A percentile compares a stretch with the other conserved stretches of the same genome.
phyloP scores from a whole-genome alignment of 2,113 vertebrate species.

The Numida meleagris region DNA sequence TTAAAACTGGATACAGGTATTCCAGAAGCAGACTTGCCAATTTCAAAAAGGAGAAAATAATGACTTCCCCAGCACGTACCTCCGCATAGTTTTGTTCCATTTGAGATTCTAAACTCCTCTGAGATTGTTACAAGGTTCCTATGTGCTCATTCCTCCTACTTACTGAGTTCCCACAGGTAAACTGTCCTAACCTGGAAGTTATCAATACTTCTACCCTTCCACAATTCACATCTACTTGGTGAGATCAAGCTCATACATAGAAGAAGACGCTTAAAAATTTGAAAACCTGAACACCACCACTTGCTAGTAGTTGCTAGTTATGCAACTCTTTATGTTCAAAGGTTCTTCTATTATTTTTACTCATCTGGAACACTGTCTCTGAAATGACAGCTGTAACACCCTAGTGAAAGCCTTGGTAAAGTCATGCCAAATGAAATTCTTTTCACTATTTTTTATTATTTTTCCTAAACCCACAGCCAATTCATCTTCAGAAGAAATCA shows the following conservation, averaged over 20 bases:
- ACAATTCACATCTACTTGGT: not conserved
- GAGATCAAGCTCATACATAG: not conserved
- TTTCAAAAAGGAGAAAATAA: not conserved
- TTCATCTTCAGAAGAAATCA: not conserved
- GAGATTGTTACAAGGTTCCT: not conserved
- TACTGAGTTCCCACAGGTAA: not conserved
- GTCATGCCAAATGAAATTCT: not conserved
- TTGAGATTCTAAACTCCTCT: not conserved
- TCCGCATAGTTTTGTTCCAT: fast-evolving
- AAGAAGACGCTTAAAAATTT: not conserved
- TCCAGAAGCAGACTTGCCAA: not conserved
- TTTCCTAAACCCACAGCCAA: not conserved
- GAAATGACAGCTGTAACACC: not conserved
- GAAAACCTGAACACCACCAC: not conserved
- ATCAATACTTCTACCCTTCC: fast-evolving
- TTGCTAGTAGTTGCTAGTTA: not conserved
- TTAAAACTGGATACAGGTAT: not conserved
- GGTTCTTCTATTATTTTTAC: fast-evolving
- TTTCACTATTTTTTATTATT: not conserved
- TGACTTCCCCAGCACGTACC: fast-evolving
- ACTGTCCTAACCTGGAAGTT: not conserved
- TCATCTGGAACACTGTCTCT: not conserved
- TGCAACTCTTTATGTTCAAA: not conserved
- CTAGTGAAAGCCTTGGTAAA: not conserved
- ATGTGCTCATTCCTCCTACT: not conserved